A percentile compares a stretch with the other conserved stretches of the same genome.
phyloP scores from a whole-genome alignment of 2,888 invertebrate genomes.

The Tetheella fluctuosa region DNA sequence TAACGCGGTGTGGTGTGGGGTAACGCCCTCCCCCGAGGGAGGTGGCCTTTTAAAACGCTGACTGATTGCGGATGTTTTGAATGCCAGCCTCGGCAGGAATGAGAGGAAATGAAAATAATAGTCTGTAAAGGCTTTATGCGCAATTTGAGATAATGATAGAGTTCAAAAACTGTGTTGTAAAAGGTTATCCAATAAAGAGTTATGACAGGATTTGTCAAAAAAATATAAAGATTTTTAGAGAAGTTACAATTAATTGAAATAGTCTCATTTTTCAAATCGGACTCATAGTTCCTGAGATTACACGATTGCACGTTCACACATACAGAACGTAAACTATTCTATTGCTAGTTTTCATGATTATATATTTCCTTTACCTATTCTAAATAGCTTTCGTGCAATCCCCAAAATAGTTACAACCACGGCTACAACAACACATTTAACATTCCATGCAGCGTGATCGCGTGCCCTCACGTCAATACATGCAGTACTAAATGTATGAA shows the following conservation, averaged over 20 bases:
- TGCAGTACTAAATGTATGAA: not conserved
- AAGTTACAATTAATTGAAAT: not conserved
- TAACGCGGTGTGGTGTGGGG: not conserved
- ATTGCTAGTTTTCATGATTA: no score
- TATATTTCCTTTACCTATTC: no score
- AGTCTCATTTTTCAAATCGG: no score
- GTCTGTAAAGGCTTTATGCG: not conserved
- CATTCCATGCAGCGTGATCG: not conserved
- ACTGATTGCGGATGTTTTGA: slow-evolving; percentile 12
- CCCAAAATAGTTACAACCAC: not conserved
- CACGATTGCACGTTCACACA: no score
- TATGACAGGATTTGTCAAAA: no score
- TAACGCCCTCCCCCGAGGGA: no score
- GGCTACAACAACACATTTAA: not conserved
- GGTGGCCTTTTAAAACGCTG: slow-evolving; percentile 7
- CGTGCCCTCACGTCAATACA: not conserved
- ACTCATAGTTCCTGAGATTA: no score
- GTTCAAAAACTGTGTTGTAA: not conserved
- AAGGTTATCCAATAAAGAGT: no score
- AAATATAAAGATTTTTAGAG: no score
- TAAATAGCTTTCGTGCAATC: not conserved
- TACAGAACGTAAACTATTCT: no score
- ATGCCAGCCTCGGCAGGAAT: not conserved
- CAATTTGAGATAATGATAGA: not conserved
- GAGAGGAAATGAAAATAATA: not conserved